Conservation (phyloP, 2,113 vertebrate genomes). For the Gallinago paraguaiae region DNA sequence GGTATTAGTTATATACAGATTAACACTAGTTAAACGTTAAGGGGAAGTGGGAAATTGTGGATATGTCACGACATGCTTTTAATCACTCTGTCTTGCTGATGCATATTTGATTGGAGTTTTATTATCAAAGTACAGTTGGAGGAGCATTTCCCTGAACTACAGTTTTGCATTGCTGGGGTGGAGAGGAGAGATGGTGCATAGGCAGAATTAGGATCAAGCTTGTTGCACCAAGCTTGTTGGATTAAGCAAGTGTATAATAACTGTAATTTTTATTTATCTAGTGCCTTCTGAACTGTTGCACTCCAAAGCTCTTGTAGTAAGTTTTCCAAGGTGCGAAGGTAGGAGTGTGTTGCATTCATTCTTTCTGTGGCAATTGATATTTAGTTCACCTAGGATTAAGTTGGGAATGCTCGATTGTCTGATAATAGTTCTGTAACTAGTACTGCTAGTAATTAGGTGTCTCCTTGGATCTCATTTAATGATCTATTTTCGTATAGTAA, state of each 20-base stretch:
- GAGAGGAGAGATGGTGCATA: not conserved
- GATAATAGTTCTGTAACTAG: not conserved
- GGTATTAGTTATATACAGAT: not conserved
- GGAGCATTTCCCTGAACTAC: not conserved
- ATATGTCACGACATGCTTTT: not conserved
- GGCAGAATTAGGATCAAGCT: not conserved
- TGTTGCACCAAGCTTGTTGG: not conserved
- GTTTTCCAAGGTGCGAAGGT: not conserved
- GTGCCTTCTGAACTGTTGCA: not conserved
- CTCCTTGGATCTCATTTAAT: not conserved
- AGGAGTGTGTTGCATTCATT: not conserved
- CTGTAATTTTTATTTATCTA: not conserved
- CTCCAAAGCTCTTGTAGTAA: not conserved
- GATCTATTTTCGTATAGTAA: not conserved
- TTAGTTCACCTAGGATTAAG: not conserved
- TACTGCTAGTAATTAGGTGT: not conserved
- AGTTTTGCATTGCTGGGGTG: not conserved
- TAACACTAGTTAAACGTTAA: not conserved
- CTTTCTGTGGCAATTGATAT: not conserved
- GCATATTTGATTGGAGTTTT: not conserved
- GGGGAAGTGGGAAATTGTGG: not conserved
- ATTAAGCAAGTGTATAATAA: not conserved
- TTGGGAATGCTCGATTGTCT: not conserved
- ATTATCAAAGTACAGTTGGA: not conserved
- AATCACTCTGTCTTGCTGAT: not conserved